A percentile compares a stretch with the other conserved stretches of the same genome.
phyloP scores from a whole-genome alignment of 1,140 invertebrate genomes.

The Atta cephalotes region DNA sequence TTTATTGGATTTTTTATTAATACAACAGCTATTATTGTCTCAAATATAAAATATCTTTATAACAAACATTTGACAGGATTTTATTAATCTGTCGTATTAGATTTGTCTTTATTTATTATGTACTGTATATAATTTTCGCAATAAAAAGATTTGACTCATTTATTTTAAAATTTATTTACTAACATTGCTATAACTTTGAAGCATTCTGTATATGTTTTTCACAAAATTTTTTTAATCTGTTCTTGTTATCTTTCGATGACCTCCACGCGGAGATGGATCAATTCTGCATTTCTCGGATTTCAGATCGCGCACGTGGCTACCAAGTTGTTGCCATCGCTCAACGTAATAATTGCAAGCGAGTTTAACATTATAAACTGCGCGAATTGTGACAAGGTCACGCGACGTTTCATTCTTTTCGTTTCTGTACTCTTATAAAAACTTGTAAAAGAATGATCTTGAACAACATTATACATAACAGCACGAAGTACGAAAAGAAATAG shows the following conservation, averaged over 20 bases:
- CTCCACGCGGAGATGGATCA: neutral
- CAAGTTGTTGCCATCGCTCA: neutral
- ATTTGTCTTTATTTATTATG: neutral
- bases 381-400: neutral
- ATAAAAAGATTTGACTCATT: neutral
- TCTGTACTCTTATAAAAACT: neutral
- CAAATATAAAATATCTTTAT: neutral
- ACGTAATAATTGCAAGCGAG: constrained; percentile 8
- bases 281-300: constrained; percentile 1
- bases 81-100: neutral
- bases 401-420: neutral
- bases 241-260: constrained; percentile 15
- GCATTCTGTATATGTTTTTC: neutral
- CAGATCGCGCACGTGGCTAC: neutral
- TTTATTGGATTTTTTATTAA: constrained; percentile 26
- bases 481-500: neutral
- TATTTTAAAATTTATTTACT: neutral
- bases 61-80: neutral
- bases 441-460: neutral
- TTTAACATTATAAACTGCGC: neutral
- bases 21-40: neutral
- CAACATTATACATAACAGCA: neutral
- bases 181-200: neutral
- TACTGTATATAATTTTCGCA: neutral
- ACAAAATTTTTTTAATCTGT: neutral